Evolutionary conservation across 2,888 invertebrate genomes (phyloP).

Genomic region (Leptopilina myrica): DNA sequence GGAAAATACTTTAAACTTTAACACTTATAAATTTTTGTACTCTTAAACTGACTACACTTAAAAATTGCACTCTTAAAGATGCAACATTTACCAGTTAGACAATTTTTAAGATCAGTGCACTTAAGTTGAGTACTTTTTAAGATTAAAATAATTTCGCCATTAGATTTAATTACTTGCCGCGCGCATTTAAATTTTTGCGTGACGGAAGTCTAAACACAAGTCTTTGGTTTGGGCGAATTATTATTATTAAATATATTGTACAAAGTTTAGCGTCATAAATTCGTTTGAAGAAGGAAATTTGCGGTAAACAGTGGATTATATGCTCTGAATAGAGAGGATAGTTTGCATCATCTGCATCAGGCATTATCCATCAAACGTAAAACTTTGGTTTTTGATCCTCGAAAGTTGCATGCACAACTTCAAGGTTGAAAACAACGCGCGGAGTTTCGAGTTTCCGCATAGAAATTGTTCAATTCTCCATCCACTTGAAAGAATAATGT

Average conservation of each 20-base stretch:
- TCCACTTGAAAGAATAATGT: constrained; percentile 8
- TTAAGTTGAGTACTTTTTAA: too few species aligned
- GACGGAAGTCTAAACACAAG: too few species aligned
- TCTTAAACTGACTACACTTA: too few species aligned
- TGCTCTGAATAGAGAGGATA: not conserved
- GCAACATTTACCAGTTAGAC: too few species aligned
- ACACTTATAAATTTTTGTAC: too few species aligned
- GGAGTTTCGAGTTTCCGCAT: constrained; percentile 21
- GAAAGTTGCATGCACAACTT: constrained; percentile 30
- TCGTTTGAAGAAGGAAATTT: not conserved
- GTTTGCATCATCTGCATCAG: constrained; percentile 10
- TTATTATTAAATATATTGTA: not conserved
- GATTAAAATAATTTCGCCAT: too few species aligned
- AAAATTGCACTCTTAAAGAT: too few species aligned
- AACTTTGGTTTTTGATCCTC: constrained; percentile 30
- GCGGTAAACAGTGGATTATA: constrained; percentile 21
- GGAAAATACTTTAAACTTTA: too few species aligned
- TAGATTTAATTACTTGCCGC: too few species aligned
- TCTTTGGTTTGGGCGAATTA: too few species aligned
- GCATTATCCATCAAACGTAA: constrained; percentile 5
- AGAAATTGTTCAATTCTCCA: constrained; percentile 8
- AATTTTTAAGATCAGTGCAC: too few species aligned
- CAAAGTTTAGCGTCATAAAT: not conserved
- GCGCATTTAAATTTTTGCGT: too few species aligned
- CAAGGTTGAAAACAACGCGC: not conserved